phyloP scores from a whole-genome alignment of 1,140 invertebrate genomes.

The Meloidogyne floridensis region DNA sequence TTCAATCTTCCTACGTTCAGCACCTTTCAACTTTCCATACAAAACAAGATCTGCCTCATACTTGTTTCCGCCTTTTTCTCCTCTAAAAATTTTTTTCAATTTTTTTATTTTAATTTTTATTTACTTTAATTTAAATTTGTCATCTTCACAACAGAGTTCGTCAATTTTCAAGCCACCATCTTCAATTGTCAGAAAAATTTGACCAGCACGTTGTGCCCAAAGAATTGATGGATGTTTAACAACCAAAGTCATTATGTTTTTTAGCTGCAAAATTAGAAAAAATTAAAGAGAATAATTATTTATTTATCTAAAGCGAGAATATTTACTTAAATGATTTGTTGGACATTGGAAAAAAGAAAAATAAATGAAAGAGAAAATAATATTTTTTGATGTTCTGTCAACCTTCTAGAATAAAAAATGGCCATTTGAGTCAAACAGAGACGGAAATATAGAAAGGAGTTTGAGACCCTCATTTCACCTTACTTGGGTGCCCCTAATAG shows the following conservation, averaged over 20 bases:
- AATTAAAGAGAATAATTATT: not conserved
- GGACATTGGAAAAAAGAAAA: not conserved
- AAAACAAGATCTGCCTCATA: constrained; percentile 53
- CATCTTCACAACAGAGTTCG: constrained; percentile 52
- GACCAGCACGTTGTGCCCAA: constrained; percentile 51
- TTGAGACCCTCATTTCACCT: no score
- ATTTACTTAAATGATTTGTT: no score
- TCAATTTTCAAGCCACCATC: constrained; percentile 56
- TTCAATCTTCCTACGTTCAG: constrained; percentile 48
- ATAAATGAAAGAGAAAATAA: constrained; percentile 7
- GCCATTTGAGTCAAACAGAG: not conserved
- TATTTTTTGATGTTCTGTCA: not conserved
- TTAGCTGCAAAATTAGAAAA: not conserved
- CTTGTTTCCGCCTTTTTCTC: constrained; percentile 44
- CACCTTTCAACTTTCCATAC: constrained; percentile 47
- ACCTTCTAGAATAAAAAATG: constrained; percentile 13
- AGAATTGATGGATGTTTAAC: constrained; percentile 48
- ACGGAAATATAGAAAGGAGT: not conserved
- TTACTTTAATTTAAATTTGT: constrained; percentile 54
- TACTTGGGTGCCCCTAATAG: no score
- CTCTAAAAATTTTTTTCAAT: constrained; percentile 42
- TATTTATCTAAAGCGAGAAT: no score
- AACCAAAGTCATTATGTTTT: constrained; percentile 14
- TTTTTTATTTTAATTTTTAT: constrained; percentile 2
- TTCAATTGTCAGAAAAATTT: constrained; percentile 50